phyloP scores from a whole-genome alignment of 2,113 vertebrate species.

The Plecturocebus donacophilus region DNA sequence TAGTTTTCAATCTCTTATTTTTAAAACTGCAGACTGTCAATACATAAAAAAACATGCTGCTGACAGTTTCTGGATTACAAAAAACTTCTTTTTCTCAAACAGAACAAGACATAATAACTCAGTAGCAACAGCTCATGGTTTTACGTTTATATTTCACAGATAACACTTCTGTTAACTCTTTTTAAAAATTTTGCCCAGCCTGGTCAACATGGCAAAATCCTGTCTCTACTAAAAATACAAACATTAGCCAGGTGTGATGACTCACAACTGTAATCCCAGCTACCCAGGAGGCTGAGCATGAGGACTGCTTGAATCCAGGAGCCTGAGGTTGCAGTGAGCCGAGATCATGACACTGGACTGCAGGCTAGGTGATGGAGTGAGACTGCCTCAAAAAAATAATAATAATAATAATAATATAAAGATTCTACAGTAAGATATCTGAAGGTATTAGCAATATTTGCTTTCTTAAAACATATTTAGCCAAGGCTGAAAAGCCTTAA shows the following conservation, averaged over 20 bases:
- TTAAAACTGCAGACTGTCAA: conserved; percentile 34
- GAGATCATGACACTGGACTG: too few species aligned
- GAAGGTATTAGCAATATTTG: neutral
- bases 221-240: too few species aligned
- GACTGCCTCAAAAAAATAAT: too few species aligned
- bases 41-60: neutral
- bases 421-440: conserved; percentile 6
- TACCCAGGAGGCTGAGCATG: too few species aligned
- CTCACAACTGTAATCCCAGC: too few species aligned
- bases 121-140: neutral
- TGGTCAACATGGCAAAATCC: too few species aligned
- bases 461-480: conserved; percentile 27
- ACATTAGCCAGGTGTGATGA: too few species aligned
- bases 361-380: too few species aligned
- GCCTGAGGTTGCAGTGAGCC: too few species aligned
- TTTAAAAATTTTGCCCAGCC: neutral
- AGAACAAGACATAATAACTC: neutral
- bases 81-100: neutral
- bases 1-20: neutral
- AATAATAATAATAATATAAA: conserved; percentile 7
- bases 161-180: neutral
- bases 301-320: too few species aligned
- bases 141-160: neutral
- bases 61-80: conserved; percentile 19
- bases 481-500: neutral